A percentile compares a stretch with the other conserved stretches of the same genome.
These are phyloP conservation scores for Patella vulgata DNA, from an alignment of 1,140 invertebrate species.

Conservation along the genomic window DNA sequence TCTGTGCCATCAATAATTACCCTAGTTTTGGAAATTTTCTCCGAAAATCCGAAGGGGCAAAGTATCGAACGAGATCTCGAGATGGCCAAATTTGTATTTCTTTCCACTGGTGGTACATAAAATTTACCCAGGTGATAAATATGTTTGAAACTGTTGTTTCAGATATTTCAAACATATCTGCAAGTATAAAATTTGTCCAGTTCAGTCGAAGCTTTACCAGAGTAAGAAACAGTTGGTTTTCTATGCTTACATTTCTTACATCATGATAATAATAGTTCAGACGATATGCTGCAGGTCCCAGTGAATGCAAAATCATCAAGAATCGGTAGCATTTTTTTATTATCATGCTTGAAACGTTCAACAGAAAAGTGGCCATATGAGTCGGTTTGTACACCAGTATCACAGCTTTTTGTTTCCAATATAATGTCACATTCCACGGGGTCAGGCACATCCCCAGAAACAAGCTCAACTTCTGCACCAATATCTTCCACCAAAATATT, in stretches of 20 bases:
- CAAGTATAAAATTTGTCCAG: slow-evolving; percentile 41
- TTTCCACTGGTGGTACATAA: slow-evolving; percentile 41
- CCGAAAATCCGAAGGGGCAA: slow-evolving; percentile 43
- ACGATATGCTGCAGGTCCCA: slow-evolving; percentile 60
- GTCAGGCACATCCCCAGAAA: no score
- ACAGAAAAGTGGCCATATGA: no score
- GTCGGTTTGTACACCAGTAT: no score
- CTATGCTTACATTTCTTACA: slow-evolving; percentile 16
- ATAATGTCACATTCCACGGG: no score
- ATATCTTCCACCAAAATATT: no score
- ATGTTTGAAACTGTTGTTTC: slow-evolving; percentile 42
- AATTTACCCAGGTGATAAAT: slow-evolving; percentile 48
- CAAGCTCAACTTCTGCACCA: no score
- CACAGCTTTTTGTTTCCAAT: no score
- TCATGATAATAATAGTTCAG: slow-evolving; percentile 33
- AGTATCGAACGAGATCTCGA: slow-evolving; percentile 21
- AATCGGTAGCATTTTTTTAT: no score
- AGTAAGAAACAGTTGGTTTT: slow-evolving; percentile 48
- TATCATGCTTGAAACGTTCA: no score
- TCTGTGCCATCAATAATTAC: slow-evolving; percentile 54
- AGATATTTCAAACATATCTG: slow-evolving; percentile 41
- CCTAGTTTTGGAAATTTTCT: slow-evolving; percentile 43
- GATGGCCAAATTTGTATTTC: slow-evolving; percentile 49
- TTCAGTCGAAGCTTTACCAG: slow-evolving; percentile 44
- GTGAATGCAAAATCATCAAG: no score